Percentiles rank a stretch among this genome's conserved stretches.
These are phyloP conservation scores for Antheraea pernyi DNA, from an alignment of 1,140 invertebrate species.

Conservation along the genomic window DNA sequence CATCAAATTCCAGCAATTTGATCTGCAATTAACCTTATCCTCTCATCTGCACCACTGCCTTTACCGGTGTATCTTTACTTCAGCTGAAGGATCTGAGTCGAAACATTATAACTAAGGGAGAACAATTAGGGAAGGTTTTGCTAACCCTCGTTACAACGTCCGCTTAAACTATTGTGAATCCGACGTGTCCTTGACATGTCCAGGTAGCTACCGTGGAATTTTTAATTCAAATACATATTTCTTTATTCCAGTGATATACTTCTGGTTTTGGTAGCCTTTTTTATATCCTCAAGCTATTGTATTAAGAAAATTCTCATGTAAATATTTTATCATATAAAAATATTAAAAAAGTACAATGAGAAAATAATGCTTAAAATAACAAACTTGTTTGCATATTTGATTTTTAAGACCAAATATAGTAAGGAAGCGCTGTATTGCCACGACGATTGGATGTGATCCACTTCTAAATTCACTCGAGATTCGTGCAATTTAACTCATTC, in stretches of 20 bases:
- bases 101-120: constrained; percentile 1
- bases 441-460: too few relatives aligned
- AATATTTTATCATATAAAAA: too few relatives aligned
- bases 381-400: too few relatives aligned
- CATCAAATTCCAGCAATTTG: too few relatives aligned
- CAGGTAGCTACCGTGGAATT: background rate
- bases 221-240: background rate
- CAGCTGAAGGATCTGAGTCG: background rate
- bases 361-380: too few relatives aligned
- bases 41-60: background rate
- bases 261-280: background rate
- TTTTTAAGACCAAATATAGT: too few relatives aligned
- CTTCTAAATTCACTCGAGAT: too few relatives aligned
- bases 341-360: too few relatives aligned
- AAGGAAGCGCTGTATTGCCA: too few relatives aligned
- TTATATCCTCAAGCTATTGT: background rate
- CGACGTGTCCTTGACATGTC: background rate
- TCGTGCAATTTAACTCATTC: too few relatives aligned
- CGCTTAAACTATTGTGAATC: background rate
- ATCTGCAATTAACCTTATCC: background rate
- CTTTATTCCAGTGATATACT: background rate
- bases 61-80: background rate
- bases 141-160: background rate
- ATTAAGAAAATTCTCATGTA: too few relatives aligned
- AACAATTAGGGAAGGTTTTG: constrained; percentile 1